A percentile compares a stretch with the other conserved stretches of the same genome.
These are phyloP conservation scores for Gymnocypris eckloni DNA, from an alignment of 2,797 vertebrate genomes.

Conservation along the genomic window DNA sequence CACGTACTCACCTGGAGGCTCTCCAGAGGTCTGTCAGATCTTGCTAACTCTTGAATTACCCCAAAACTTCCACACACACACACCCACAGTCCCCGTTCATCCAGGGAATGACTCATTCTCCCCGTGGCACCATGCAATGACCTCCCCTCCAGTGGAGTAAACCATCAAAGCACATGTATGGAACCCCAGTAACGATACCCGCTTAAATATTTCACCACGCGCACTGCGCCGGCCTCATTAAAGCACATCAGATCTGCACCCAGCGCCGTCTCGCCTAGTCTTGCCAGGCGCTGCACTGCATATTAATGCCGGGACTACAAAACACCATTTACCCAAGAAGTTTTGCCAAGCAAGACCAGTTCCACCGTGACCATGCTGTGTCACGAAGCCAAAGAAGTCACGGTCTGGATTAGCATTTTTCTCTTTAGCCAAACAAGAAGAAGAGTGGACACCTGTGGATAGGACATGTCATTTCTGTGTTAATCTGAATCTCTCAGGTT, in stretches of 20 bases:
- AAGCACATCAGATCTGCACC: conserved; percentile 41
- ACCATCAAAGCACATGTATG: conserved; percentile 42
- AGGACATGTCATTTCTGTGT: conserved; percentile 21
- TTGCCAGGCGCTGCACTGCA: conserved; percentile 4
- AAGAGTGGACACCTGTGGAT: background rate
- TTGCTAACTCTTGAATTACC: background rate
- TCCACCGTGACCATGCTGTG: background rate
- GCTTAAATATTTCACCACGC: conserved; percentile 45
- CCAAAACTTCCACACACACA: background rate
- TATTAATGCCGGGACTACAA: conserved; percentile 31
- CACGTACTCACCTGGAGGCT: conserved; percentile 22
- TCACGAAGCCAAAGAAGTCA: background rate
- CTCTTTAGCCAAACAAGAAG: conserved; percentile 18
- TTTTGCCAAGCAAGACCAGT: background rate
- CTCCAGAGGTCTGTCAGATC: conserved; percentile 36
- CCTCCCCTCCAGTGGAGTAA: conserved; percentile 39
- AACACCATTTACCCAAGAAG: conserved; percentile 30
- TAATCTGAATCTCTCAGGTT: conserved; percentile 43
- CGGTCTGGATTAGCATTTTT: conserved; percentile 15
- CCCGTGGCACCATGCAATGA: conserved; percentile 43
- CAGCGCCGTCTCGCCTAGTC: background rate
- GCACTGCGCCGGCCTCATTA: conserved; percentile 37
- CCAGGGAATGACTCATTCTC: conserved; percentile 40
- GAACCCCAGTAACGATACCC: conserved; percentile 22
- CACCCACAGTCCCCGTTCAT: conserved; percentile 15